phyloP scores from a whole-genome alignment of 2,797 vertebrate genomes.

The Cossypha niveicapilla region DNA sequence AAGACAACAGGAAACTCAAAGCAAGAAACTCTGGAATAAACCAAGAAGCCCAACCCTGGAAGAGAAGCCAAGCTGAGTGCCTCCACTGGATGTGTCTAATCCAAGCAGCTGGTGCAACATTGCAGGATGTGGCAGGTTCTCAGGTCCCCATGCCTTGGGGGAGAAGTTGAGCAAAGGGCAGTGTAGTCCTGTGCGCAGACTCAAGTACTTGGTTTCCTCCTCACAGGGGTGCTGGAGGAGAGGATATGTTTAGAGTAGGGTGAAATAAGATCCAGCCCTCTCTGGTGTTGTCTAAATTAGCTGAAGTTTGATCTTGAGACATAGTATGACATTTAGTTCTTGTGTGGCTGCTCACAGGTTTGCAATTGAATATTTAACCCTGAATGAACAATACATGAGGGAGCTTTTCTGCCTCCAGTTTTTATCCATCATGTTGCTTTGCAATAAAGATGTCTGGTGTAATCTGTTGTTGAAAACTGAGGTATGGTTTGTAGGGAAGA shows the following conservation, averaged over 20 bases:
- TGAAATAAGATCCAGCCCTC: neutral
- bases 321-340: neutral
- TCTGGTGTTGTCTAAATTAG: neutral
- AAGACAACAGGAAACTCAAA: neutral
- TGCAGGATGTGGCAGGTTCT: neutral
- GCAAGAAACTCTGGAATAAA: neutral
- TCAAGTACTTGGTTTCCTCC: neutral
- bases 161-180: neutral
- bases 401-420: neutral
- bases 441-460: neutral
- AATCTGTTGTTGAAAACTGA: neutral
- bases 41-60: neutral
- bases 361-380: neutral
- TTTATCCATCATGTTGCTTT: neutral
- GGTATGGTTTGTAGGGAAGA: neutral
- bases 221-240: neutral
- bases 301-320: neutral
- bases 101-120: fast-evolving
- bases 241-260: fast-evolving
- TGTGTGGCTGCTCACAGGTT: neutral
- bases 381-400: neutral
- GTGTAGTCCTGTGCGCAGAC: neutral
- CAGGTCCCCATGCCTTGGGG: fast-evolving
- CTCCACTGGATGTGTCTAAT: fast-evolving
- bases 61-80: neutral